Evolutionary conservation across 1,140 invertebrate genomes (phyloP).

Genomic region (Drosophila nebulosa): DNA sequence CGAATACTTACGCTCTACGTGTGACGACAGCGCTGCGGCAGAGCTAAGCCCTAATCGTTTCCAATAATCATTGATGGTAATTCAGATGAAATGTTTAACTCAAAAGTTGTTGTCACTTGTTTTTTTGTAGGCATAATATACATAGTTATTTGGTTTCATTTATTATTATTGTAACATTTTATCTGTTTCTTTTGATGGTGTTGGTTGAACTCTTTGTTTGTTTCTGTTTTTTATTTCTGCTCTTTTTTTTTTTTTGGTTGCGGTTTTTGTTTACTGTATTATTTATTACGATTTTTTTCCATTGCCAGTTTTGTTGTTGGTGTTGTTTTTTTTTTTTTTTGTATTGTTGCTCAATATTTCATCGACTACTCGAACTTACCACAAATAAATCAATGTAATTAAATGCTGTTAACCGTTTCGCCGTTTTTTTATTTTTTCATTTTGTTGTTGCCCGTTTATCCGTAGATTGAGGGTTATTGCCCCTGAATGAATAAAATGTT

Average conservation of each 20-base stretch:
- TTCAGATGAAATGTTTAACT: no score
- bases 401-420: slow-evolving; percentile 45
- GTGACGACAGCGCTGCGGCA: no score
- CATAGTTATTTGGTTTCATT: neutral
- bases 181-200: neutral
- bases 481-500: neutral
- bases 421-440: slow-evolving; percentile 11
- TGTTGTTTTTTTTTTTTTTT: no score
- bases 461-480: neutral
- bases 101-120: neutral
- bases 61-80: no score
- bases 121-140: neutral
- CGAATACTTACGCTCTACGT: no score
- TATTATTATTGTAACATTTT: neutral
- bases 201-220: neutral
- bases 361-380: slow-evolving; percentile 16
- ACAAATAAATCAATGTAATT: slow-evolving; percentile 70
- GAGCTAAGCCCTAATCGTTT: no score
- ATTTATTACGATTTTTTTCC: neutral
- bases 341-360: slow-evolving; percentile 10
- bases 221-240: no score
- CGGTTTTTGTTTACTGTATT: neutral
- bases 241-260: neutral
- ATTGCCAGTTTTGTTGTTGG: no score
- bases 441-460: neutral